These are phyloP conservation scores for Myripristis jacobus DNA, from an alignment of 2,797 vertebrate genomes.

Conservation along the genomic window DNA sequence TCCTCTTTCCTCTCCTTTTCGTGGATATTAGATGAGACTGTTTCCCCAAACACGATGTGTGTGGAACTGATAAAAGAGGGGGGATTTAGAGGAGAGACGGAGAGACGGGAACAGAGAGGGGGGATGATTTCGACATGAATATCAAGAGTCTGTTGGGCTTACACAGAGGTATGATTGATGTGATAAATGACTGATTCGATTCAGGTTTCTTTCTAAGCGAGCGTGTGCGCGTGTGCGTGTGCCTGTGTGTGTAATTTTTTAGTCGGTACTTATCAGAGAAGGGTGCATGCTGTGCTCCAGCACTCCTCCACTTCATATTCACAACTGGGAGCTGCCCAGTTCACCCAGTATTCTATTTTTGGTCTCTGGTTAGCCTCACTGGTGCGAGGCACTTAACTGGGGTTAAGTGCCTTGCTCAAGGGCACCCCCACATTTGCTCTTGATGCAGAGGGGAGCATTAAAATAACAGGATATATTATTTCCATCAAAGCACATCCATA, in stretches of 20 bases:
- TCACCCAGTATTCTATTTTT: background rate
- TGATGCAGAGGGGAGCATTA: background rate
- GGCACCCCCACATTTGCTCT: background rate
- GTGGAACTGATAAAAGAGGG: constrained; percentile 36
- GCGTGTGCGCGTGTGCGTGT: no score
- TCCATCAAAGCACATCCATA: background rate
- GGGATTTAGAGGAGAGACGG: constrained; percentile 8
- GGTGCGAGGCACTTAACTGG: background rate
- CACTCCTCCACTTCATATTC: background rate
- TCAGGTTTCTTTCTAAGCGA: constrained; percentile 2
- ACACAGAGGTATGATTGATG: background rate
- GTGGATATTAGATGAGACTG: constrained; percentile 44
- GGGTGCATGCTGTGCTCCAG: background rate
- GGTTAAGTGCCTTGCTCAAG: background rate
- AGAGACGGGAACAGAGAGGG: background rate
- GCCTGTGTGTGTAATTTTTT: background rate
- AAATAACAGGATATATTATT: background rate
- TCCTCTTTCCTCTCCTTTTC: constrained; percentile 13
- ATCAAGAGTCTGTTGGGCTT: constrained; percentile 6
- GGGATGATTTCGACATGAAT: constrained; percentile 25
- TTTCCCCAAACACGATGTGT: constrained; percentile 39
- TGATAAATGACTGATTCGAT: constrained; percentile 10
- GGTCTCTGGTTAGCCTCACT: background rate
- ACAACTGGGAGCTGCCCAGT: background rate
- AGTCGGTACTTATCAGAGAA: background rate